phyloP scores from a whole-genome alignment of 2,888 invertebrate genomes.

The Eristalis tenax region DNA sequence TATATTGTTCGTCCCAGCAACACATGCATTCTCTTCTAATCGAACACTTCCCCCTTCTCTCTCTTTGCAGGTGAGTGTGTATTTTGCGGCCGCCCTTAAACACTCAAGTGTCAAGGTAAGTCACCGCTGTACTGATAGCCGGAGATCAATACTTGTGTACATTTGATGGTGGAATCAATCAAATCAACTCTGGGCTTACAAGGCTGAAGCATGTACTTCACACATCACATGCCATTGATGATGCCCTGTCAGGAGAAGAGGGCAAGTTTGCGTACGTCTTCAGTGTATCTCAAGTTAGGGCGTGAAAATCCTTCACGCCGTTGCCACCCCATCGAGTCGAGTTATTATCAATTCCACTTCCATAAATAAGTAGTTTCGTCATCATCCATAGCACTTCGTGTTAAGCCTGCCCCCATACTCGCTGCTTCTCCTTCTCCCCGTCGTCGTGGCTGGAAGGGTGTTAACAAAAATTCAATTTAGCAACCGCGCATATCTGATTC shows the following conservation, averaged over 20 bases:
- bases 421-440: background rate
- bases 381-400: constrained; percentile 8
- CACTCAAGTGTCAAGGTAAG: background rate
- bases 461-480: constrained; percentile 55
- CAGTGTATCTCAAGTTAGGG: background rate
- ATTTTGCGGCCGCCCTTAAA: background rate
- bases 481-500: constrained; percentile 52
- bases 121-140: background rate
- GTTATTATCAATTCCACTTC: constrained; percentile 50
- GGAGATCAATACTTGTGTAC: background rate
- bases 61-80: background rate
- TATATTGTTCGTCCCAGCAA: background rate
- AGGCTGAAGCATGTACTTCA: background rate
- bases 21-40: background rate
- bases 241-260: background rate
- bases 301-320: constrained; percentile 15
- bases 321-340: constrained; percentile 27
- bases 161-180: constrained; percentile 5
- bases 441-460: background rate
- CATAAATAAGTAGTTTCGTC: constrained; percentile 65
- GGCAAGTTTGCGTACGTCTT: background rate
- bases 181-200: background rate
- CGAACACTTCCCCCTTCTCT: background rate
- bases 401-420: background rate
- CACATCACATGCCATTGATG: background rate